A percentile compares a stretch with the other conserved stretches of the same genome.
phyloP scores from a whole-genome alignment of 2,113 vertebrate genomes.

The Chloroceryle aenea region DNA sequence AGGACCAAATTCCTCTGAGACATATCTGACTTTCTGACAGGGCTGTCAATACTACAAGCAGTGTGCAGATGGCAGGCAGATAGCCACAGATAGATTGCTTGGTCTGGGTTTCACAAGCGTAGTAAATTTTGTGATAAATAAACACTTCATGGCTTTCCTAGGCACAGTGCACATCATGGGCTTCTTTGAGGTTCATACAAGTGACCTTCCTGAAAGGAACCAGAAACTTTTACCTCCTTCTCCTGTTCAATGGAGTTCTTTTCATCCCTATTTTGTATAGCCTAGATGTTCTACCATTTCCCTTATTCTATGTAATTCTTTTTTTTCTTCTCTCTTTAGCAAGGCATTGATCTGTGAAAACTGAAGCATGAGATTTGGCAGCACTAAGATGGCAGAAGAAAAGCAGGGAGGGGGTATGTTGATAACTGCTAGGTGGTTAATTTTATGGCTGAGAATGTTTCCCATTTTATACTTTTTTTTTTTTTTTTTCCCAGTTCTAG shows the following conservation, averaged over 20 bases:
- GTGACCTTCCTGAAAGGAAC: background rate
- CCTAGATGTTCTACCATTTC: background rate
- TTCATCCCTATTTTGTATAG: background rate
- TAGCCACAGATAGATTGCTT: background rate
- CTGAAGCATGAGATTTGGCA: background rate
- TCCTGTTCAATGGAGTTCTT: background rate
- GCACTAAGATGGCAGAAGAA: background rate
- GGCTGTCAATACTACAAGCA: background rate
- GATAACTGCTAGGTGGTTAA: background rate
- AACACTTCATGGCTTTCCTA: background rate
- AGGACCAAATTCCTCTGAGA: background rate
- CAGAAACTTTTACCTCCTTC: background rate
- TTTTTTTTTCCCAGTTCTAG: background rate
- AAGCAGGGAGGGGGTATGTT: background rate
- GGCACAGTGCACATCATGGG: background rate
- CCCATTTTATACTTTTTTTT: background rate
- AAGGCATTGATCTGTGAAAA: background rate
- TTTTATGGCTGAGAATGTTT: background rate
- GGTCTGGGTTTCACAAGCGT: background rate
- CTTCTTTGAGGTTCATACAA: background rate
- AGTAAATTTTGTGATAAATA: background rate
- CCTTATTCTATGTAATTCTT: background rate
- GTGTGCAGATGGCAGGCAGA: background rate
- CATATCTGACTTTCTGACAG: background rate
- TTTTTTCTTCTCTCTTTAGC: background rate